A percentile compares a stretch with the other conserved stretches of the same genome.
Conservation (phyloP, 2,888 invertebrate species). For the Pseudococcus jackbeardsleyi region DNA sequence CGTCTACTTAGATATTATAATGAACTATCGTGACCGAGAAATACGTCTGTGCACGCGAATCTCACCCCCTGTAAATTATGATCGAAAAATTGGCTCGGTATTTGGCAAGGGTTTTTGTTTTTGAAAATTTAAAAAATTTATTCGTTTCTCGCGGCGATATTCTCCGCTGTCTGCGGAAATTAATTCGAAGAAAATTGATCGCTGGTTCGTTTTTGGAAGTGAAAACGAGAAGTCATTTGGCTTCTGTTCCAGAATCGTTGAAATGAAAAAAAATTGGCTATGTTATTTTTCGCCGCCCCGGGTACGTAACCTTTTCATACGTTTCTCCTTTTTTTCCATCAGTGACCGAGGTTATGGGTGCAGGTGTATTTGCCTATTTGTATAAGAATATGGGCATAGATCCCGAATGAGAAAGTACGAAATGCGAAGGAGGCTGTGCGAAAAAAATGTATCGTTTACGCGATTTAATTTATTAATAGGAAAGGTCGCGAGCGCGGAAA, state of each 20-base stretch:
- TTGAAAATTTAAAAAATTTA: constrained; percentile 17
- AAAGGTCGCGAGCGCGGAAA: constrained; percentile 26
- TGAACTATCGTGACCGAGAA: constrained; percentile 12
- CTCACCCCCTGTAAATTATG: background rate
- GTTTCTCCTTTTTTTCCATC: background rate
- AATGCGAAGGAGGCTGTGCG: background rate
- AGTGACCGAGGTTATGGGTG: background rate
- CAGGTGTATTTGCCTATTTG: background rate
- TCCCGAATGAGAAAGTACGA: background rate
- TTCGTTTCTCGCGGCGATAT: background rate
- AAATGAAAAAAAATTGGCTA: constrained; percentile 53
- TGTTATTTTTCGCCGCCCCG: background rate
- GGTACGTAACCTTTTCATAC: constrained; percentile 2
- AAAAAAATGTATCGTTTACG: constrained; percentile 43
- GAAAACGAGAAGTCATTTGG: constrained; percentile 42
- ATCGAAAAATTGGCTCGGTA: constrained; percentile 2
- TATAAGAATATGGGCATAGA: background rate
- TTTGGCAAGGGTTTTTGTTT: constrained; percentile 7
- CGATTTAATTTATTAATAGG: constrained; percentile 42
- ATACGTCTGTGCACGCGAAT: background rate
- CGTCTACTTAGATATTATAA: background rate
- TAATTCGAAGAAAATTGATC: constrained; percentile 51
- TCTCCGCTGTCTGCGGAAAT: background rate
- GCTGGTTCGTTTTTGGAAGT: constrained; percentile 14
- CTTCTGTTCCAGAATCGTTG: constrained; percentile 51